Conservation (phyloP, 2,888 invertebrate species). For the Polydrusus tereticollis region DNA sequence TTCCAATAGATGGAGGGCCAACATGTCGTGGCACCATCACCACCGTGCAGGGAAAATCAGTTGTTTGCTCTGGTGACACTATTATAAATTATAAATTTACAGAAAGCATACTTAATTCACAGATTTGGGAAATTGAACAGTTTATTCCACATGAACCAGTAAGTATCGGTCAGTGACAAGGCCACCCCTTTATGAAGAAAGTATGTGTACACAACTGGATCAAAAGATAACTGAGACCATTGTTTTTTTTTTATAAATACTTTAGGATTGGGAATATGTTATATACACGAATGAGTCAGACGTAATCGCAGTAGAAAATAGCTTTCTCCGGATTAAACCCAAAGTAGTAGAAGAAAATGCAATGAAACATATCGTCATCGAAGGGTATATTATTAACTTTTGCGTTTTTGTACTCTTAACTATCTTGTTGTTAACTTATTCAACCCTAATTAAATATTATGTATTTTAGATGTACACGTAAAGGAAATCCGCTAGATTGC, state of each 20-base stretch:
- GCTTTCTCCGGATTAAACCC: slow-evolving; percentile 63
- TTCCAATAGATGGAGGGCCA: slow-evolving; percentile 55
- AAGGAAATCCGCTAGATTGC: slow-evolving; percentile 29
- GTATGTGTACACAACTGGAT: too few species aligned
- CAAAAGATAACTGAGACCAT: too few species aligned
- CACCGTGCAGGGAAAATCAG: not conserved
- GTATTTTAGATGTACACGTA: slow-evolving; percentile 50
- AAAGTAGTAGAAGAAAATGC: slow-evolving; percentile 46
- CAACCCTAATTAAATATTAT: not conserved
- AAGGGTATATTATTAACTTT: slow-evolving; percentile 54
- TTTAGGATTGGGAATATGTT: slow-evolving; percentile 68
- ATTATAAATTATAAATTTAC: slow-evolving; percentile 75
- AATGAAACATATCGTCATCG: slow-evolving; percentile 21
- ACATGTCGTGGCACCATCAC: not conserved
- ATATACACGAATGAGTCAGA: slow-evolving; percentile 64
- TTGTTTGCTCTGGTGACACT: slow-evolving; percentile 20
- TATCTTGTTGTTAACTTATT: too few species aligned
- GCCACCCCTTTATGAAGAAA: too few species aligned
- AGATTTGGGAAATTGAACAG: slow-evolving; percentile 72
- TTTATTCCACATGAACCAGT: slow-evolving; percentile 69
- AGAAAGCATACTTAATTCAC: slow-evolving; percentile 43
- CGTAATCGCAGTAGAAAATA: slow-evolving; percentile 60
- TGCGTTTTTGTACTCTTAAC: not conserved
- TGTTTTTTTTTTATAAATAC: too few species aligned
- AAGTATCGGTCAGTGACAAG: too few species aligned